Conservation (phyloP, 2,797 vertebrate species). For the Helostoma temminkii region DNA sequence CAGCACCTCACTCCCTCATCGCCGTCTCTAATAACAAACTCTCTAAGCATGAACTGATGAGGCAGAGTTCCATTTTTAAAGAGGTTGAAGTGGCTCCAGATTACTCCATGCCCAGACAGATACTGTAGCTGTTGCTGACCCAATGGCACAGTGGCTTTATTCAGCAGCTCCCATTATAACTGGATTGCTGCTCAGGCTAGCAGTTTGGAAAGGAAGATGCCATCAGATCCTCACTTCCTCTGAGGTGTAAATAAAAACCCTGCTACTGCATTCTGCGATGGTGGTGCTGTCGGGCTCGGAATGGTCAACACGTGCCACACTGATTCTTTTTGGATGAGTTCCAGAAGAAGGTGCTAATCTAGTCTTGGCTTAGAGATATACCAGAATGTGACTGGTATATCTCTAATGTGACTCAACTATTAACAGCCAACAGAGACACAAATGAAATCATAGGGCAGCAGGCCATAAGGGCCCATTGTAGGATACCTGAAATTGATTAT, state of each 20-base stretch:
- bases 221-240: conserved; percentile 49
- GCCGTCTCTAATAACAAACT: conserved; percentile 26
- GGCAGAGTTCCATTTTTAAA: conserved; percentile 62
- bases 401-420: no score
- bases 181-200: conserved; percentile 41
- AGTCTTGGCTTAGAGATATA: conserved; percentile 47
- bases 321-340: conserved; percentile 46
- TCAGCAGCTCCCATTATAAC: conserved; percentile 31
- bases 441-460: conserved; percentile 38
- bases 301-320: conserved; percentile 46
- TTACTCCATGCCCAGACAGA: conserved; percentile 61
- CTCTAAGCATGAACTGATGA: conserved; percentile 36
- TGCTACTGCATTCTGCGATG: conserved; percentile 49
- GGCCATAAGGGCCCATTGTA: conserved; percentile 7
- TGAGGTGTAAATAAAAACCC: conserved; percentile 68
- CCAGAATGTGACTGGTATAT: conserved; percentile 59
- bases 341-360: conserved; percentile 64
- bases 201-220: conserved; percentile 45
- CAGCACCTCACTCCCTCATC: conserved; percentile 49
- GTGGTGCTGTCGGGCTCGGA: conserved; percentile 28
- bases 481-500: conserved; percentile 38
- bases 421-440: conserved; percentile 41
- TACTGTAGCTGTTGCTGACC: conserved; percentile 62
- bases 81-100: conserved; percentile 65
- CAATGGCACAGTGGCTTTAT: conserved; percentile 66